phyloP scores from a whole-genome alignment of 2,888 invertebrate genomes.

The Crematogaster levior region DNA sequence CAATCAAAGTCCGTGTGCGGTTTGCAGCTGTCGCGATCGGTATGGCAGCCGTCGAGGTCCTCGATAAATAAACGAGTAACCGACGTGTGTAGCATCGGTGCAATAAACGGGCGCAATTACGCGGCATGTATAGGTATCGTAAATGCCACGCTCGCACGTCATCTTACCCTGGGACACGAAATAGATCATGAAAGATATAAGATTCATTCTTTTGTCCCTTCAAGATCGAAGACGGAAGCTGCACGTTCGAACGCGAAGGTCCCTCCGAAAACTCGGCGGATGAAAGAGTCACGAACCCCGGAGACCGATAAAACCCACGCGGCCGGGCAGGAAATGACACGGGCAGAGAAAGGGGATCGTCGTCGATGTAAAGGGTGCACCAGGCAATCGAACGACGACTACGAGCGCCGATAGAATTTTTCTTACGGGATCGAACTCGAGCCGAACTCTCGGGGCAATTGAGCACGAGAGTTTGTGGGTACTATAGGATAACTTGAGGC shows the following conservation, averaged over 20 bases:
- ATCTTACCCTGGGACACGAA: conserved; percentile 45
- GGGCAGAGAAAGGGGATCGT: background rate
- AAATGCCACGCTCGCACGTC: conserved; percentile 42
- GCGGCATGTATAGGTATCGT: conserved; percentile 30
- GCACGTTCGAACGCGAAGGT: conserved; percentile 16
- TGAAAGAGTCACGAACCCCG: conserved; percentile 23
- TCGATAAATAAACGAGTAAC: conserved; percentile 64
- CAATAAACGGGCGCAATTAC: conserved; percentile 66
- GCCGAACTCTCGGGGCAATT: conserved; percentile 40
- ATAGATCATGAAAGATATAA: conserved; percentile 70
- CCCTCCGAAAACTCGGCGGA: background rate
- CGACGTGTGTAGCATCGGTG: conserved; percentile 16
- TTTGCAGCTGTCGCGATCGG: conserved; percentile 47
- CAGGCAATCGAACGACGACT: conserved; percentile 29
- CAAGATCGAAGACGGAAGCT: conserved; percentile 25
- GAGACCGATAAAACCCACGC: conserved; percentile 34
- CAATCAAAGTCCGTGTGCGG: conserved; percentile 53
- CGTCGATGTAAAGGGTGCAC: conserved; percentile 4
- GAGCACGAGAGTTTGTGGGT: conserved; percentile 10
- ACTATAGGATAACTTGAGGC: background rate
- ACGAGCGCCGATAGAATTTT: conserved; percentile 13
- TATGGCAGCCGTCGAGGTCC: conserved; percentile 15
- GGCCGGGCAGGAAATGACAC: conserved; percentile 5
- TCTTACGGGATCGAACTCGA: conserved; percentile 16
- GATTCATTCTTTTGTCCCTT: conserved; percentile 47